phyloP scores from a whole-genome alignment of 2,797 vertebrate genomes.

The Thunnus albacares region DNA sequence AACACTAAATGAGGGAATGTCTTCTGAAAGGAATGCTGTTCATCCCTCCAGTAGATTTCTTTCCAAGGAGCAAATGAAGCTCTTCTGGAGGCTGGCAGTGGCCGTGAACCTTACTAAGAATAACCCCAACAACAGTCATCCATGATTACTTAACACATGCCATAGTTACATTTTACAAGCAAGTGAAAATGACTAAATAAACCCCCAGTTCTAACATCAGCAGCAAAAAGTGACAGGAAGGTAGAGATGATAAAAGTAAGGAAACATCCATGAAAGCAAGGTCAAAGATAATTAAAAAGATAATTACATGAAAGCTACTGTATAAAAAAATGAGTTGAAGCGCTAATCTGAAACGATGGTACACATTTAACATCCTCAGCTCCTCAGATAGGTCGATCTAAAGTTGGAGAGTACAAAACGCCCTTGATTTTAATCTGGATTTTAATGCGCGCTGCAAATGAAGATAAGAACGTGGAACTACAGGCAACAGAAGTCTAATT shows the following conservation, averaged over 20 bases:
- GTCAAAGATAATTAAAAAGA: constrained; percentile 75
- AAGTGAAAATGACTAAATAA: constrained; percentile 1
- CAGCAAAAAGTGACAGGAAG: constrained; percentile 25
- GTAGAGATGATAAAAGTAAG: constrained; percentile 40
- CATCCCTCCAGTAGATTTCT: neutral
- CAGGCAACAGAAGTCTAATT: constrained; percentile 3
- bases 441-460: constrained; percentile 4
- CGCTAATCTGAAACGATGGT: constrained; percentile 45
- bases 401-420: constrained; percentile 35
- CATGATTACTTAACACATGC: constrained; percentile 27
- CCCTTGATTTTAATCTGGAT: constrained; percentile 59
- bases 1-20: neutral
- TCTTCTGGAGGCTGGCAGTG: neutral
- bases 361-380: constrained; percentile 44
- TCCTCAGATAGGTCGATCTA: constrained; percentile 32
- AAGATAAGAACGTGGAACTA: constrained; percentile 30
- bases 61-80: neutral
- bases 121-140: neutral
- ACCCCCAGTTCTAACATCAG: neutral
- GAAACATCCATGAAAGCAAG: constrained; percentile 56
- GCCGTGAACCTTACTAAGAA: neutral
- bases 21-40: neutral
- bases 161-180: constrained; percentile 6
- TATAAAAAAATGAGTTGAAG: constrained; percentile 34
- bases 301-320: constrained; percentile 55